Evolutionary conservation across 2,888 invertebrate species (phyloP).

Genomic region (Aphrophora alni): DNA sequence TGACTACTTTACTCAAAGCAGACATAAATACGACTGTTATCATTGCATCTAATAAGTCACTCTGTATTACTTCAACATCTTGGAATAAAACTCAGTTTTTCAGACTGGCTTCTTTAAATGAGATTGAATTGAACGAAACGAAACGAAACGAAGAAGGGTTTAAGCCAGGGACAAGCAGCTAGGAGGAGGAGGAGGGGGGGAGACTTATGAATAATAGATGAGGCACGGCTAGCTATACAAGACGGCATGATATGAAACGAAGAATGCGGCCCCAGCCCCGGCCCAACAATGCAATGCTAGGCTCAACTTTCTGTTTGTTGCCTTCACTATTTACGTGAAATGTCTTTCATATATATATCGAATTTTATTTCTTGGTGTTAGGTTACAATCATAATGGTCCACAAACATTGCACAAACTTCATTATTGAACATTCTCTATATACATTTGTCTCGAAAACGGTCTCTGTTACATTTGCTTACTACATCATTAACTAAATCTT

Average conservation of each 20-base stretch:
- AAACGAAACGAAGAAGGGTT: constrained; percentile 6
- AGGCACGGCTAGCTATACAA: too few species aligned
- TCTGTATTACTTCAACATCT: background rate
- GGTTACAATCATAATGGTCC: too few species aligned
- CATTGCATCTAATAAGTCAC: background rate
- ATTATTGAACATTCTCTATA: too few species aligned
- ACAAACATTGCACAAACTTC: too few species aligned
- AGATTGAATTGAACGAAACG: constrained; percentile 5
- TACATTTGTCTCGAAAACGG: too few species aligned
- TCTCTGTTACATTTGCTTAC: too few species aligned
- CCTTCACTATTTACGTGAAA: background rate
- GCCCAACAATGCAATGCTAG: background rate
- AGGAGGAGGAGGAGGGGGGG: background rate
- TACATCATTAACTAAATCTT: too few species aligned
- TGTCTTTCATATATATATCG: too few species aligned
- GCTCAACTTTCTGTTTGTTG: background rate
- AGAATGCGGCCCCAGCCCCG: background rate
- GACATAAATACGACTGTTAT: too few species aligned
- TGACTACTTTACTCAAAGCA: too few species aligned
- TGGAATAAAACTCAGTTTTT: background rate
- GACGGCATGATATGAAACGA: background rate
- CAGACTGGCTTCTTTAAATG: background rate
- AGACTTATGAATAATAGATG: constrained; percentile 2
- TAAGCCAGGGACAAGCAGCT: background rate
- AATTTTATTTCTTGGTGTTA: too few species aligned